Conservation (phyloP, 64 coral and sea anemone species). For the Stylophora pistillata region DNA sequence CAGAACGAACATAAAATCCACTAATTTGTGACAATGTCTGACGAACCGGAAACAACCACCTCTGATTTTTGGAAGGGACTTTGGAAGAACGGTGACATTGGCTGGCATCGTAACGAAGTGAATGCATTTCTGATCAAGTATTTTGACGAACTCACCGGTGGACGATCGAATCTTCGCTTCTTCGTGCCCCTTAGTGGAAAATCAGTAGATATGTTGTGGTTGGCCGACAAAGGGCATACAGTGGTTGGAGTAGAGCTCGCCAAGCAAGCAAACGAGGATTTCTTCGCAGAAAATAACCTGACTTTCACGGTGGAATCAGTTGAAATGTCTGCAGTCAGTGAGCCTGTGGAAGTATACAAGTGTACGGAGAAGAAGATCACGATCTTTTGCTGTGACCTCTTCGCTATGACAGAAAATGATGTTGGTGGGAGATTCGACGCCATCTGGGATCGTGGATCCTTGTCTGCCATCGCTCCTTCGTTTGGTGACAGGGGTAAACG, state of each 20-base stretch:
- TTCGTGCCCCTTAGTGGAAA: conserved; percentile 64
- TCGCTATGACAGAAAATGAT: background rate
- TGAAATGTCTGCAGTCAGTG: background rate
- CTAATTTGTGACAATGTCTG: background rate
- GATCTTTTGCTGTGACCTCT: conserved; percentile 25
- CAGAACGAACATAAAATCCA: no score
- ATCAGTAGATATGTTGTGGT: conserved; percentile 58
- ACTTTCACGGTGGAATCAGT: conserved; percentile 18
- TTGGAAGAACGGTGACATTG: conserved; percentile 9
- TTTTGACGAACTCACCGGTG: conserved; percentile 37
- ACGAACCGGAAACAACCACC: conserved; percentile 1
- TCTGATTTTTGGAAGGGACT: conserved; percentile 15
- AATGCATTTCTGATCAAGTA: conserved; percentile 62
- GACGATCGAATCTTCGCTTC: conserved; percentile 20
- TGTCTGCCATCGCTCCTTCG: conserved; percentile 31
- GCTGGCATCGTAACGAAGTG: conserved; percentile 42
- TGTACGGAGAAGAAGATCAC: conserved; percentile 7
- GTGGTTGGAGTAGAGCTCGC: conserved; percentile 64
- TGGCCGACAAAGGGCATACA: conserved; percentile 50
- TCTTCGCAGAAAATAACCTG: conserved; percentile 58
- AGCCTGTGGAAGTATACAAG: conserved; percentile 25
- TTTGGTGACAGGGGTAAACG: conserved; percentile 7
- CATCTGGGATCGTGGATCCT: conserved; percentile 55
- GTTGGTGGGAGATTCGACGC: conserved; percentile 47
- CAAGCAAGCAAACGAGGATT: conserved; percentile 14